Evolutionary conservation across 1,140 invertebrate species (phyloP), one percentile per base, ranked within the genome.

Genomic region (Cataglyphis hispanica): DNA sequence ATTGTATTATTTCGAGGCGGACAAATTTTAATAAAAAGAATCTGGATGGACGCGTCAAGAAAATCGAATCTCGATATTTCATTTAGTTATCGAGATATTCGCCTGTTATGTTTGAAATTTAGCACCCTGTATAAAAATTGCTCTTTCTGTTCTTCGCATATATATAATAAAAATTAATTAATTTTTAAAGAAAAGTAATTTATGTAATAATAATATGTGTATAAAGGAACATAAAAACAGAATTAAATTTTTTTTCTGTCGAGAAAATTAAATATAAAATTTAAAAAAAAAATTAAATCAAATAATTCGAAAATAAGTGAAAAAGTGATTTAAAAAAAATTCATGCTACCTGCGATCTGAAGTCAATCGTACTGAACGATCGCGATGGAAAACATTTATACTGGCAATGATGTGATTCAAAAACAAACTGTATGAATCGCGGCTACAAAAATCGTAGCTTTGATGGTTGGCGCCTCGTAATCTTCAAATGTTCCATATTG

Each of bases 401-500:
- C 1, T 25, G 50, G 25, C 11, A 37, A 81, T 40, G 77, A 40
- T 46, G 50, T 25, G 66, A 58, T 58, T 16, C 31, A 25, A 7
- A 50, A 56, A 2, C 40, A 58, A 61, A 64, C 31, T 72, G 37
- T 61, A 46, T 74, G 69, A 88, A 80, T 81, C 77, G 67, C 74
- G 11, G 34, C 58, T 58, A 50, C 40, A 34, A 60, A 72, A 58
- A 67, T 5, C 2, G n/a, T 16, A 19, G 46, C 8, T 16, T 31
- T 1, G n/a, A 27, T 19, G 10, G 27, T 34, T n/a, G 43, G 46
- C 10, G 53, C 37, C 69, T 75, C 63, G 27, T 43, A 69, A 58
- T 50, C 66, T 86, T 37, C 70, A 85, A 77, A 70, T 86, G 69
- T 11, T 89, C 87, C 37, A 86, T 86, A 43, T 46, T 58, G 27